Conservation (phyloP, 2,113 vertebrate genomes). For the Corydoras maculifer region DNA sequence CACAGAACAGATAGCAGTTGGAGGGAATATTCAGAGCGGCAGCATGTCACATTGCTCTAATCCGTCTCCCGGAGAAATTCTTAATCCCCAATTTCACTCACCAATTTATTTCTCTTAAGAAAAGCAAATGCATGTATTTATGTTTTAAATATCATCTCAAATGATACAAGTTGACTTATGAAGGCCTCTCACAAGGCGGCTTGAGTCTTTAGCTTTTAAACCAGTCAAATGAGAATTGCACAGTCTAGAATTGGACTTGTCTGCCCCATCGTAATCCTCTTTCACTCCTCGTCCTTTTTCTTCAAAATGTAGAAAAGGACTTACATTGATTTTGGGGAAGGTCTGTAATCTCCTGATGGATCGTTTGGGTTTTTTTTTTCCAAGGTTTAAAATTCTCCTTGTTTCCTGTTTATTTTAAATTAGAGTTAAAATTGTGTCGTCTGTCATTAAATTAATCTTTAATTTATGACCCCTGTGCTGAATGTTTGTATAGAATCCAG, state of each 20-base stretch:
- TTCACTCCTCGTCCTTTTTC: background rate
- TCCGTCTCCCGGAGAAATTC: slow-evolving; percentile 24
- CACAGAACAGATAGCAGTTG: slow-evolving; percentile 8
- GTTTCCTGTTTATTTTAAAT: background rate
- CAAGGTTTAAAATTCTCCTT: background rate
- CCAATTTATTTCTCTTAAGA: slow-evolving; percentile 15
- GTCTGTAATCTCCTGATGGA: slow-evolving; percentile 11
- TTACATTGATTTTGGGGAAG: slow-evolving; percentile 26
- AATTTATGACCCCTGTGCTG: too few relatives aligned
- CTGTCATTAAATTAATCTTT: too few relatives aligned
- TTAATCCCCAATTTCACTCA: slow-evolving; percentile 30
- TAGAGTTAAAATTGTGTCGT: too few relatives aligned
- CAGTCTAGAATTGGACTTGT: background rate
- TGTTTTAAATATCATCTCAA: slow-evolving; percentile 26
- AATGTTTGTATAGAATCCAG: too few relatives aligned
- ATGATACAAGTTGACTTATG: slow-evolving; percentile 13
- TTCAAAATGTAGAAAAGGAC: slow-evolving; percentile 23
- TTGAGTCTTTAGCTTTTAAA: slow-evolving; percentile 12
- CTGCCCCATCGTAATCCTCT: slow-evolving; percentile 14
- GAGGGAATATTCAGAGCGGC: slow-evolving; percentile 1
- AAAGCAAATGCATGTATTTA: slow-evolving; percentile 14
- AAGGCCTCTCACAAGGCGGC: background rate
- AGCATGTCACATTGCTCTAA: slow-evolving; percentile 13
- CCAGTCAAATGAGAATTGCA: slow-evolving; percentile 13
- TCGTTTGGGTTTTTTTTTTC: background rate